These are phyloP conservation scores for Oryzias melastigma DNA, from an alignment of 2,113 vertebrate genomes.

Conservation along the genomic window DNA sequence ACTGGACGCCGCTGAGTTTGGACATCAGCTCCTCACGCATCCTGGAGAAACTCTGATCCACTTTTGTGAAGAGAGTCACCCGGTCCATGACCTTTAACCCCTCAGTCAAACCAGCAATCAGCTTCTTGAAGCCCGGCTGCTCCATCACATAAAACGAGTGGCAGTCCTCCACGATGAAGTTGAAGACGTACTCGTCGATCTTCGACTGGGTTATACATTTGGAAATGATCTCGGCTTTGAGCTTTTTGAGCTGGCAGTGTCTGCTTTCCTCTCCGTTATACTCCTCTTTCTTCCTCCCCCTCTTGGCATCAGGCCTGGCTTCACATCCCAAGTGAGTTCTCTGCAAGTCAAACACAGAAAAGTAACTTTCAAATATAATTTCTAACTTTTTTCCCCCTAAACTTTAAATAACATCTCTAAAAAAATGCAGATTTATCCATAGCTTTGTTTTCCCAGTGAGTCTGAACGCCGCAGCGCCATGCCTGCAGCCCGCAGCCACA, in stretches of 20 bases:
- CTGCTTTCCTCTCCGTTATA: slow-evolving; percentile 60
- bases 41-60: slow-evolving; percentile 64
- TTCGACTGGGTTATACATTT: slow-evolving; percentile 67
- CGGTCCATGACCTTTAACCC: slow-evolving; percentile 69
- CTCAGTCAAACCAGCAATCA: slow-evolving; percentile 68
- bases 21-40: slow-evolving; percentile 70
- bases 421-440: not conserved
- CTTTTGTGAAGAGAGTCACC: slow-evolving; percentile 65
- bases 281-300: slow-evolving; percentile 61
- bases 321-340: slow-evolving; percentile 71
- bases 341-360: slow-evolving; percentile 47
- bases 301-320: slow-evolving; percentile 65
- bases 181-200: slow-evolving; percentile 69
- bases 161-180: slow-evolving; percentile 76
- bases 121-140: slow-evolving; percentile 71
- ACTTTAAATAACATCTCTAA: slow-evolving; percentile 13
- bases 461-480: slow-evolving; percentile 27
- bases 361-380: not conserved
- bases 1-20: slow-evolving; percentile 64
- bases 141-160: slow-evolving; percentile 73
- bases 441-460: not conserved
- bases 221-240: slow-evolving; percentile 69
- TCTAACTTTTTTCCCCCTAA: slow-evolving; percentile 15
- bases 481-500: slow-evolving; percentile 28
- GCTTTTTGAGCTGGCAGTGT: slow-evolving; percentile 64